Evolutionary conservation across 2,888 invertebrate genomes (phyloP), one percentile per base, ranked within the genome.

Genomic region (Plusia festucae): DNA sequence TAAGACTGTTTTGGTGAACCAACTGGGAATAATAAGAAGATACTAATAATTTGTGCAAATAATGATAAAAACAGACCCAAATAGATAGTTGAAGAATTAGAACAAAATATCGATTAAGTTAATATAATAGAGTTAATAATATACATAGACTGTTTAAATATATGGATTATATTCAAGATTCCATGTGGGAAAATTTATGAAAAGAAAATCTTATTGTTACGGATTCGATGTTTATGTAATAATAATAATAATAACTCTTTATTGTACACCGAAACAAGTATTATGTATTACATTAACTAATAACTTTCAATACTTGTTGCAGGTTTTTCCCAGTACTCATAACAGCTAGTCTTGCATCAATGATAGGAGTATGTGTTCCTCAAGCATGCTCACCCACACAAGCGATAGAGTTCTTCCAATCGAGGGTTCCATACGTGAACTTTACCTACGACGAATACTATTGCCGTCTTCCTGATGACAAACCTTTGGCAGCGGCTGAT

Each of bases 391-490:
- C 85, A 0, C 55, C 86, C 0, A 76, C 67, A 0, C 82, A 89
- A 70, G 87, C 87, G 0, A 44, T 90, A 0, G 70, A 85, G 18
- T 87, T 82, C 66, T 58, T 87, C 6, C 82, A 84, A 54, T 65
- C 80, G 0, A 62, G 53, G 1, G 53, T 83, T 20, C 67, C 79
- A 0, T 71, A 76, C 34, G 11, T 86, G 2, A 85, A 90, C 60
- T 60, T 89, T 5, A 82, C 82, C 0, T 89, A 82, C 61, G 64
- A 60, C 0, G 90, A 90, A 56, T 79, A 79, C 24, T 91, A 81
- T 62, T 92, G 90, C 66, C 85, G 92, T 6, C 68, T 92, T 34
- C 91, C 91, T 0, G 82, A 88, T 40, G 92, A 92, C 60, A 92
- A 90, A 40, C 89, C 88, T 0, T 86, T 85, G 52, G 79, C 76